These are phyloP conservation scores for Cylloceria caligata DNA, from an alignment of 2,888 invertebrate genomes.

Conservation along the genomic window DNA sequence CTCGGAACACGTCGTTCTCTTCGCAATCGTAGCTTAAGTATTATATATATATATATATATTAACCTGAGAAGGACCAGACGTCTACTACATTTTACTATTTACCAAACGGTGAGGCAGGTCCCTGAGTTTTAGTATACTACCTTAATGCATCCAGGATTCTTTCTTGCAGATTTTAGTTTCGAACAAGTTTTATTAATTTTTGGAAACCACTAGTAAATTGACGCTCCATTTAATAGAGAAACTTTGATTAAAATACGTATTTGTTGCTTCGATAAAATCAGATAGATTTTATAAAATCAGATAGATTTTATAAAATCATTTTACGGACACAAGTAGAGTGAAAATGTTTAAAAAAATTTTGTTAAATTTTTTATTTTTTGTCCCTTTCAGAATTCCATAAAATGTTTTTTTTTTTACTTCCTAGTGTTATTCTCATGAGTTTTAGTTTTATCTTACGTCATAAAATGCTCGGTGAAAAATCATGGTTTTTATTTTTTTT, in stretches of 20 bases:
- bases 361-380: too few relatives aligned
- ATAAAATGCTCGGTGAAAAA: background rate
- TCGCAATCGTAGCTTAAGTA: slow-evolving; percentile 9
- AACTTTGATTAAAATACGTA: background rate
- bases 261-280: background rate
- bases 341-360: too few relatives aligned
- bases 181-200: background rate
- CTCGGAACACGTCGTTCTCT: slow-evolving; percentile 5
- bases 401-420: background rate
- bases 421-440: background rate
- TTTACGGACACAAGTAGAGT: too few relatives aligned
- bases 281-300: background rate
- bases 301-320: background rate
- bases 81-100: slow-evolving; percentile 14
- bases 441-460: background rate
- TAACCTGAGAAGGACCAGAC: background rate
- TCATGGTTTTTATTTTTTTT: background rate
- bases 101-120: slow-evolving; percentile 13
- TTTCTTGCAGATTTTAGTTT: background rate
- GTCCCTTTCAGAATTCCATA: background rate
- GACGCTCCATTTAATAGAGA: background rate
- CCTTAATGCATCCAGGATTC: background rate
- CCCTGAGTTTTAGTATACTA: background rate
- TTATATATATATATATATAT: slow-evolving; percentile 16
- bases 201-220: background rate